Conservation (phyloP, 2,888 invertebrate genomes). For the Proisotoma minuta region DNA sequence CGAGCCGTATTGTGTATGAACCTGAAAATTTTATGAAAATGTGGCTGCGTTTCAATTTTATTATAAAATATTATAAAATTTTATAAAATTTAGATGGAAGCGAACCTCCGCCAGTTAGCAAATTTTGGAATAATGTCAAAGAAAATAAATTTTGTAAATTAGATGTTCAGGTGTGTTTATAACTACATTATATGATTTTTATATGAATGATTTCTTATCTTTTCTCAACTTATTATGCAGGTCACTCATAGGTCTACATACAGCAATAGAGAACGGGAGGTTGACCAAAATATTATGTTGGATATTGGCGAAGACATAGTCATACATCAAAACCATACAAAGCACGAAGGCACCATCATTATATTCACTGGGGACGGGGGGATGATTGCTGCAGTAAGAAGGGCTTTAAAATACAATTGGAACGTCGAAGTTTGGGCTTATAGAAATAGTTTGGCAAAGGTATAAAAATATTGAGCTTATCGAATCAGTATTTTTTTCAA, state of each 20-base stretch:
- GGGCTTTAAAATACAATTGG: slow-evolving; percentile 22
- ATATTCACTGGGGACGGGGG: slow-evolving; percentile 25
- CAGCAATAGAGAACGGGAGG: slow-evolving; percentile 12
- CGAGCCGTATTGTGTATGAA: slow-evolving; percentile 16
- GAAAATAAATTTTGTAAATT: background rate
- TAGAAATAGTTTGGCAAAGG: slow-evolving; percentile 12
- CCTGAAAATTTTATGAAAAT: no score
- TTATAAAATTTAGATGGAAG: no score
- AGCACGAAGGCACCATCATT: slow-evolving; percentile 13
- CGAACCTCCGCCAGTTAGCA: slow-evolving; percentile 19
- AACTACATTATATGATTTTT: background rate
- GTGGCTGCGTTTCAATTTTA: no score
- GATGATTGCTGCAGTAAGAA: slow-evolving; percentile 19
- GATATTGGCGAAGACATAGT: slow-evolving; percentile 17
- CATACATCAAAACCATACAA: slow-evolving; percentile 9
- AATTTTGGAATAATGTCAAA: slow-evolving; percentile 20
- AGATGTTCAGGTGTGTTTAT: background rate
- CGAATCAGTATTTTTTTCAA: background rate
- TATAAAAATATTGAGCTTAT: background rate
- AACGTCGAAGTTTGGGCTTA: slow-evolving; percentile 25
- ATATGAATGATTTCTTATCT: background rate
- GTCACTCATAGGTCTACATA: slow-evolving; percentile 15
- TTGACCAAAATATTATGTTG: slow-evolving; percentile 12
- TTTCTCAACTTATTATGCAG: background rate
- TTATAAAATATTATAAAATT: no score